Evolutionary conservation across 2,888 invertebrate species (phyloP), one percentile per base, ranked within the genome.

Genomic region (Epirrhoe tristata): DNA sequence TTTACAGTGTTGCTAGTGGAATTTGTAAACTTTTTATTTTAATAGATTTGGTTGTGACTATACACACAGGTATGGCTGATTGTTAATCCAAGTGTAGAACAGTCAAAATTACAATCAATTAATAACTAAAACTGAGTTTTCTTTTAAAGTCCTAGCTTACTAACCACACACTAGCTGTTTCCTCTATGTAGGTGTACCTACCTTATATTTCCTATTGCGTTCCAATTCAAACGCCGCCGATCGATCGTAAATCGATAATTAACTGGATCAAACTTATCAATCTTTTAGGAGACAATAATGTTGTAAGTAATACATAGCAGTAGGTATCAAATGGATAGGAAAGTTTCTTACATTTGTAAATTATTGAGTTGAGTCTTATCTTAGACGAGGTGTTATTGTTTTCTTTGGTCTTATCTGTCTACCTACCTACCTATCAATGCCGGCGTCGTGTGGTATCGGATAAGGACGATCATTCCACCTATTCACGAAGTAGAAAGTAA

Each of bases 21-120:
- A 68, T 75, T 69, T 69, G 58, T 66, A 72, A 77, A 75, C 69
- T 70, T 79, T 48, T 80, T 77, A 67, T 31, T 66, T 32, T 57
- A 63, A 53, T 43, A 58, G 24, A 64, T 74, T 69, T 73, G 88
- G 89, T 90, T 92, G 90, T 90, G 90, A 89, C 81, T 77, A 77
- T 74, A 79, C 79, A 80, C 80, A 80, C 78, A 66, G 64, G 60
- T 70, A 84, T 84, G 83, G 83, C 85, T 86, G 83, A 85, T 88
- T 90, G 82, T 88, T 88, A 83, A 77, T 78, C 80, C 78, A 81
- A 84, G 79, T 85, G 82, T 86, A 84, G 79, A 80, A 77, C 66
- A 65, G 67, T 62, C 81, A 59, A 62, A 69, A 69, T 70, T 68
- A 68, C 60, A 64, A 61, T 70, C 67, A 71, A 55, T 70, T 68